Base-by-base conservation (phyloP, 2,797 vertebrate genomes). In the Alcedo quadribrachys region DNA sequence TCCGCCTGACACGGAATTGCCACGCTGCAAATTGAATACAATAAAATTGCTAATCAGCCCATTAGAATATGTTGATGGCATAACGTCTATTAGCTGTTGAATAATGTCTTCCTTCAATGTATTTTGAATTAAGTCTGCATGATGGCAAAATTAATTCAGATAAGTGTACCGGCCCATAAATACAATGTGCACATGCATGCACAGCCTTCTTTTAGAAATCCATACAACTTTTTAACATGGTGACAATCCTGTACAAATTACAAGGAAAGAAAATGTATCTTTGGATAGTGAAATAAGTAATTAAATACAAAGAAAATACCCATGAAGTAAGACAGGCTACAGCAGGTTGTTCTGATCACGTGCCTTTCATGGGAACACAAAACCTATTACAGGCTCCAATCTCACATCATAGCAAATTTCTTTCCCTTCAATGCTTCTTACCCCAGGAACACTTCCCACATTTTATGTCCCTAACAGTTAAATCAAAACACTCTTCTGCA, bases 1-100 rank as follows among this genome's bases (percentile, higher is more conserved):
- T 97, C 95, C 76, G 92, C 88, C 95, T 96, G 96, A 97, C 97
- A 96, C 2, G 35, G 94, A 97, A 97, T 97, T 97, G 96, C 97
- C 96, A 96, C 0, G 8, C 94, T 81, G 89, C 96, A 98, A 97
- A 97, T 98, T 97, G 97, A 97, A 97, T 95, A 97, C 97, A 97
- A 96, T 97, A 97, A 96, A 98, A 97, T 96, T 97, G 96, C 96
- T 97, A 97, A 97, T 97, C 96, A 96, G 96, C 54, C 94, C 83
- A 97, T 97, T 97, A 96, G 95, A 96, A 96, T 96, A 96, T 80
- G 86, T 89, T 95, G 97, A 97, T 92, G 83, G 83, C 91, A 94
- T 85, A 96, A 96, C 93, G 96, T 94, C 93, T 95, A 96, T 95
- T 97, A 95, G 94, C 91, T 96, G 89, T 93, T 95, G 94, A 94